A percentile compares a stretch with the other conserved stretches of the same genome.
These are phyloP conservation scores for Bubo blakistoni DNA, from an alignment of 2,113 vertebrate species.

Conservation along the genomic window DNA sequence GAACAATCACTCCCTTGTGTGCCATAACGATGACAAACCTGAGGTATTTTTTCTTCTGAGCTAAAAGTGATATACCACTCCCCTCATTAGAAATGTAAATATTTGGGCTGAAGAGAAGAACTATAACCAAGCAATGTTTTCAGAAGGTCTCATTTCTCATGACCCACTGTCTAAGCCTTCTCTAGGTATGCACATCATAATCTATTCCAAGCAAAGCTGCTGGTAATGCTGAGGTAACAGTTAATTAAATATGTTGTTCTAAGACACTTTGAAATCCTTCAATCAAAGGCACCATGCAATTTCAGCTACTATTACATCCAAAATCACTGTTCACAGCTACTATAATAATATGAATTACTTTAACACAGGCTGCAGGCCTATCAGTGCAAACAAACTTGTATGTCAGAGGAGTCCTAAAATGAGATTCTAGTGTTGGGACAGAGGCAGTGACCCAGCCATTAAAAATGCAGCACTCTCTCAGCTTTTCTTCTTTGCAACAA, in stretches of 20 bases:
- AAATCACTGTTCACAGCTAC: neutral
- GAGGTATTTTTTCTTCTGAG: neutral
- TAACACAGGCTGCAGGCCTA: neutral
- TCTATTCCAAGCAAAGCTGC: neutral
- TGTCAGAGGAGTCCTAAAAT: neutral
- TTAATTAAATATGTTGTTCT: neutral
- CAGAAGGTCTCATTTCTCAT: neutral
- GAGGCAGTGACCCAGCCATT: neutral
- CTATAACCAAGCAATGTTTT: neutral
- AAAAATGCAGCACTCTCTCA: neutral
- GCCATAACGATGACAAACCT: neutral
- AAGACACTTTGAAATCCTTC: neutral
- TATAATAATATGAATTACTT: neutral
- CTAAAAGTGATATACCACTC: neutral
- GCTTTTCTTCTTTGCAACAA: neutral
- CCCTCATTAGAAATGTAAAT: neutral
- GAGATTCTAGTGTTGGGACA: neutral
- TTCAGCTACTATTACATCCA: neutral
- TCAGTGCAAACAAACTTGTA: neutral
- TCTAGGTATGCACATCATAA: neutral
- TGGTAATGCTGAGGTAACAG: neutral
- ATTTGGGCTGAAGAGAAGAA: neutral
- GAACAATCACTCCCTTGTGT: neutral
- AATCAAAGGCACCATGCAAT: neutral
- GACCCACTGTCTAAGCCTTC: neutral